Evolutionary conservation across 2,113 vertebrate species (phyloP).

Genomic region (Bostrychus sinensis): DNA sequence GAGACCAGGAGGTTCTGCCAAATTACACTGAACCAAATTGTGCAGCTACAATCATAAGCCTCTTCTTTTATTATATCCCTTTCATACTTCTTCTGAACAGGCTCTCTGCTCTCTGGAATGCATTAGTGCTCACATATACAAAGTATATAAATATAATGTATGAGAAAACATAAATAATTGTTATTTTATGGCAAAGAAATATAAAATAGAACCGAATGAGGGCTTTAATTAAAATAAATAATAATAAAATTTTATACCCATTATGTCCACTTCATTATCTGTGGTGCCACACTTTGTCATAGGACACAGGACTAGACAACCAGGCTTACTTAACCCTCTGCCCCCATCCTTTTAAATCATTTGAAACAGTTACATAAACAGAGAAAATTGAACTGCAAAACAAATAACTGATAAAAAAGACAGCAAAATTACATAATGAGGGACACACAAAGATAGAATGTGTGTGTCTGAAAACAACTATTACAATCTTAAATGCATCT

Average conservation of each 20-base stretch:
- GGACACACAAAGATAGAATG: not conserved
- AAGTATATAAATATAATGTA: too few species aligned
- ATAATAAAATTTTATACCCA: constrained; percentile 14
- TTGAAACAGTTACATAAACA: constrained; percentile 61
- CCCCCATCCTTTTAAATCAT: constrained; percentile 37
- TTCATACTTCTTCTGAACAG: too few species aligned
- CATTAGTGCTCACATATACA: too few species aligned
- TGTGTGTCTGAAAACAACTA: not conserved
- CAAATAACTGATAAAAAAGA: constrained; percentile 51
- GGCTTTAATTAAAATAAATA: not conserved
- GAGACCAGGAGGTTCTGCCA: constrained; percentile 29
- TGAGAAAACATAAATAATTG: not conserved
- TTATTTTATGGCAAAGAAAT: too few species aligned
- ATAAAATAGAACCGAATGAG: too few species aligned
- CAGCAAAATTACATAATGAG: constrained; percentile 52
- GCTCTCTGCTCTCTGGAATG: not conserved
- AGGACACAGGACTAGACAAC: constrained; percentile 17
- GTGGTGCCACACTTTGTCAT: constrained; percentile 19
- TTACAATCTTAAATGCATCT: not conserved
- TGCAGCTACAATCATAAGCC: constrained; percentile 31
- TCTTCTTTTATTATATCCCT: constrained; percentile 11
- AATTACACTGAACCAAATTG: constrained; percentile 35
- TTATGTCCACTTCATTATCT: constrained; percentile 33
- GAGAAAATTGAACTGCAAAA: constrained; percentile 47
- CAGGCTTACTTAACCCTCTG: constrained; percentile 42